These are phyloP conservation scores for Plestiodon gilberti DNA, from an alignment of 2,113 vertebrate species.

Conservation along the genomic window DNA sequence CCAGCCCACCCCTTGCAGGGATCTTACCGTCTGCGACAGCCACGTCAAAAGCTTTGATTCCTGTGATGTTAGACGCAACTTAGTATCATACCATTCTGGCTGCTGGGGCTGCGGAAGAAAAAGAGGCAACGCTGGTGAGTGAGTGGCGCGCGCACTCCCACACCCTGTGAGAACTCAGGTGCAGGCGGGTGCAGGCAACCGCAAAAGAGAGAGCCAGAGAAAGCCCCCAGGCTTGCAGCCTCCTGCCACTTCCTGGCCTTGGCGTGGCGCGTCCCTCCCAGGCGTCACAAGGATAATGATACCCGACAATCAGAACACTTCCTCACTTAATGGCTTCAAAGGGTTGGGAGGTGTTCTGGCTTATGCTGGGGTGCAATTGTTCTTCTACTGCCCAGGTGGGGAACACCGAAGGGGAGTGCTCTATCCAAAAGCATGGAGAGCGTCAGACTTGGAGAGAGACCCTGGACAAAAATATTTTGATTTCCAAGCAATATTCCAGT, in stretches of 20 bases:
- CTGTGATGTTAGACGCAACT: slow-evolving; percentile 17
- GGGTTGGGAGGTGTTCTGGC: not conserved
- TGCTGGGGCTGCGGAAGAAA: slow-evolving; percentile 35
- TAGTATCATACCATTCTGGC: slow-evolving; percentile 2
- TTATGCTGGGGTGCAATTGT: not conserved
- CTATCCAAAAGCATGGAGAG: not conserved
- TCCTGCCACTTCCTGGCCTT: not conserved
- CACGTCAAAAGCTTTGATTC: not conserved
- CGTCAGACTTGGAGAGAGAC: no score
- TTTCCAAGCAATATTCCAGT: not conserved
- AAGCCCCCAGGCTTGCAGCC: not conserved
- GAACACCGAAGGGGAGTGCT: slow-evolving; percentile 46
- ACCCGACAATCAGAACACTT: not conserved
- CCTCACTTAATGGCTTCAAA: not conserved
- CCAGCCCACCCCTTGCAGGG: no score
- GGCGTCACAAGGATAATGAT: not conserved
- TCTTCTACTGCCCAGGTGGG: slow-evolving; percentile 22
- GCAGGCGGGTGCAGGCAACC: not conserved
- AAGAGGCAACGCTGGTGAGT: accelerated
- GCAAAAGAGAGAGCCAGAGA: slow-evolving; percentile 25
- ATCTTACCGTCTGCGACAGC: slow-evolving; percentile 22
- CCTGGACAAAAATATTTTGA: not conserved
- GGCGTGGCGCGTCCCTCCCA: not conserved
- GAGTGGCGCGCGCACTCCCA: not conserved
- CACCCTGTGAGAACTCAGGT: slow-evolving; percentile 24